Base-by-base conservation (phyloP, 2,888 invertebrate species). In the Platycheirus rosarum region DNA sequence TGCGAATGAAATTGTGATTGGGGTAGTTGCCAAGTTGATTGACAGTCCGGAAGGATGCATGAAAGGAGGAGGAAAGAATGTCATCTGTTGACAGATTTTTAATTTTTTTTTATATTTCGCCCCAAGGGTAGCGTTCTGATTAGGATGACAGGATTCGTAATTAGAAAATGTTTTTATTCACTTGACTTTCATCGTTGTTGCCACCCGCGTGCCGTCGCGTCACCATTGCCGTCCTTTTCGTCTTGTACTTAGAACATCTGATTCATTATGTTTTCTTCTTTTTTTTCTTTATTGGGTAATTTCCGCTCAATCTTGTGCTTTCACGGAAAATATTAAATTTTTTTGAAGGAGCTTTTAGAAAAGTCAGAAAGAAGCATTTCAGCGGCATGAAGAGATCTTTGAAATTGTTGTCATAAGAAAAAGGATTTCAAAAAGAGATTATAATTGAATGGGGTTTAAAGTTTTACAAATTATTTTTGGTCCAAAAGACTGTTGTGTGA, bases 111-210 rank as follows among this genome's bases (percentile, higher is more conserved):
- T 32, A 13, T 14, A 16, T 13, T 23, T 23, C 29, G 29, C 49
- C 18, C 49, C 53, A 11, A 60, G 44, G 44, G 44, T 44, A 60
- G 44, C 57, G 37, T 44, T 57, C 35, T 48, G 57, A 78, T 71
- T 71, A 65, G 71, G 49, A 57, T 57, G 68, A 74, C 75, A 70
- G 75, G 70, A 70, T 51, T 60, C 60, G 69, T 75, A 80, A 80
- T 80, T 80, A 70, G 69, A 75, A 74, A 79, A 79, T 70, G 63
- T 70, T 80, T 75, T 60, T 65, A 51, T 70, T 55, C 63, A 29
- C 49, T 60, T 69, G 62, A 55, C 37, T 49, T 55, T 60, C 51
- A 13, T 29, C 16, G 46, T 40, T 13, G n/a, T 20, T 9, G 16
- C n/a, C n/a, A n/a, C n/a, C n/a, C n/a, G n/a, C n/a, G n/a, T n/a